These are phyloP conservation scores for Coptodon bakossiorum DNA, from an alignment of 2,113 vertebrate genomes.

Conservation along the genomic window DNA sequence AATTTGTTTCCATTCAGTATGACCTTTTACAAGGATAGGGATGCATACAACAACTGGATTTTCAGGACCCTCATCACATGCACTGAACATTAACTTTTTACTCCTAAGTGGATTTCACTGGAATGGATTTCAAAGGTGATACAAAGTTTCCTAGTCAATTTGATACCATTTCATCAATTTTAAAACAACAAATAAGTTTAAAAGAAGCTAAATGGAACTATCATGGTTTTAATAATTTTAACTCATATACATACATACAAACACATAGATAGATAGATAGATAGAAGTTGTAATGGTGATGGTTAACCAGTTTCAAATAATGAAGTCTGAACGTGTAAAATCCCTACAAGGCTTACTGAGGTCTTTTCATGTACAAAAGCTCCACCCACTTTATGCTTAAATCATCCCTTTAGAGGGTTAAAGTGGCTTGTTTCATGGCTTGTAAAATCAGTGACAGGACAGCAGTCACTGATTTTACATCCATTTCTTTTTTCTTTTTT, in stretches of 20 bases:
- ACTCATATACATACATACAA: rapidly evolving
- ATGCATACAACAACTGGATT: too few relatives aligned
- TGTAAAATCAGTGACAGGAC: too few relatives aligned
- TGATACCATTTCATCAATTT: background rate
- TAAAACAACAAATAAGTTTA: background rate
- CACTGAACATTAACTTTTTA: background rate
- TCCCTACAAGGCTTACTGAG: background rate
- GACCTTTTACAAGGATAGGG: too few relatives aligned
- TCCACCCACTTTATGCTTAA: background rate
- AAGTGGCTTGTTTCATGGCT: background rate
- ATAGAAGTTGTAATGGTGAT: background rate
- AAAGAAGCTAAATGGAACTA: background rate
- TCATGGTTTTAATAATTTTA: background rate
- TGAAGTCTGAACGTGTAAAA: rapidly evolving
- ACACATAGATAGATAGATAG: background rate
- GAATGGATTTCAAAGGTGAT: background rate
- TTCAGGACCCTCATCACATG: background rate
- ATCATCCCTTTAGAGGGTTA: background rate
- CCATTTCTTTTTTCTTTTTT: too few relatives aligned
- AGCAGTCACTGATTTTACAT: too few relatives aligned
- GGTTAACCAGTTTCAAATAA: background rate
- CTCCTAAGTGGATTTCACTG: background rate
- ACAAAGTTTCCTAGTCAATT: background rate
- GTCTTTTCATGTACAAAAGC: background rate
- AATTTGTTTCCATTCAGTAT: background rate